Conservation (phyloP, 2,113 vertebrate species). For the Toxotes jaculatrix region DNA sequence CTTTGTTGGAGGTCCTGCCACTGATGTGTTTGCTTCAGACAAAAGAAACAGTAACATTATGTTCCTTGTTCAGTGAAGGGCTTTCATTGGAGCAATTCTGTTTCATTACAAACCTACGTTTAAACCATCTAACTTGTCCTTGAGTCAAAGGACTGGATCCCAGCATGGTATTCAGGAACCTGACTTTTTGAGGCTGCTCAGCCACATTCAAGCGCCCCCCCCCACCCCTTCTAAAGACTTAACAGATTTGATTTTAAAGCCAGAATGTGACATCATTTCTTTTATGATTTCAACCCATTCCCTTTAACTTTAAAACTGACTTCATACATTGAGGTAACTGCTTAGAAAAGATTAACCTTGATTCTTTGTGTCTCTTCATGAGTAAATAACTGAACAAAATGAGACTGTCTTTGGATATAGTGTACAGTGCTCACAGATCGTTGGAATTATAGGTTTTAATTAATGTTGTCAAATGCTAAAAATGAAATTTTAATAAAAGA, state of each 20-base stretch:
- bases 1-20: slow-evolving; percentile 27
- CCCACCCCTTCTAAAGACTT: background rate
- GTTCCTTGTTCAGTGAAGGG: background rate
- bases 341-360: background rate
- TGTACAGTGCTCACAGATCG: background rate
- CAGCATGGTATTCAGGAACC: background rate
- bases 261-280: background rate
- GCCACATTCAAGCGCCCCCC: background rate
- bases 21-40: slow-evolving; percentile 30
- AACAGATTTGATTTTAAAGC: background rate
- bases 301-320: background rate
- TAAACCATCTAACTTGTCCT: background rate
- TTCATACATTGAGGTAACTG: background rate
- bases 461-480: background rate
- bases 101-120: background rate
- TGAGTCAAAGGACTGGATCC: background rate
- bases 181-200: background rate
- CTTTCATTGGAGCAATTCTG: slow-evolving; percentile 1
- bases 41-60: background rate
- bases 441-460: background rate
- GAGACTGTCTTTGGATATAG: slow-evolving; percentile 3
- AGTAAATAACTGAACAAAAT: background rate
- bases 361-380: background rate
- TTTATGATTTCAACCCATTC: background rate
- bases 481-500: background rate